A percentile compares a stretch with the other conserved stretches of the same genome.
These are phyloP conservation scores for Bradypus variegatus DNA, from an alignment of 2,797 vertebrate genomes.

Conservation along the genomic window DNA sequence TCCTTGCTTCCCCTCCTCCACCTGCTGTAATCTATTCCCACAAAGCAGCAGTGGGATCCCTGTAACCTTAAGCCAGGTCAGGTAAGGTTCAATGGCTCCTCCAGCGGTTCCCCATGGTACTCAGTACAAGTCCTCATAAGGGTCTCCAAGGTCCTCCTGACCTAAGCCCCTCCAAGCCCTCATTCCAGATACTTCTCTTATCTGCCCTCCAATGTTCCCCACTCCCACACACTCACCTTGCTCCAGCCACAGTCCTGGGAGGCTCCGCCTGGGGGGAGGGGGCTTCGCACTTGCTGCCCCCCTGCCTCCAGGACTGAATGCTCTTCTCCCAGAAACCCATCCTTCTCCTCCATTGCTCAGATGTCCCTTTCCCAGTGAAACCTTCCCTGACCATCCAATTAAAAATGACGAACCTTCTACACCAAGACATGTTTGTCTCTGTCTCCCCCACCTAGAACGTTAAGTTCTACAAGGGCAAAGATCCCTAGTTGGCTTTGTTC, in stretches of 20 bases:
- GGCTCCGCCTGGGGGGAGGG: background rate
- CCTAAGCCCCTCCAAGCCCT: background rate
- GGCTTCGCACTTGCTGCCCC: background rate
- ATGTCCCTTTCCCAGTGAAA: background rate
- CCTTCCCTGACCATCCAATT: background rate
- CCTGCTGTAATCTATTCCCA: background rate
- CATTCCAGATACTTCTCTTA: background rate
- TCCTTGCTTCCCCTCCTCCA: background rate
- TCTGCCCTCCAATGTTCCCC: background rate
- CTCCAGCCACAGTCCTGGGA: background rate
- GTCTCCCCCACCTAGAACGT: background rate
- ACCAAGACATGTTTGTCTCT: background rate
- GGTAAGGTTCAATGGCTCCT: background rate
- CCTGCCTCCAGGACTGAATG: background rate
- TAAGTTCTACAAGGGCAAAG: background rate
- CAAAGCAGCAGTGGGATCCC: background rate
- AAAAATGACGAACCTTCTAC: background rate
- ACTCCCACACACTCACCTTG: background rate
- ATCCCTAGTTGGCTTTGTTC: background rate
- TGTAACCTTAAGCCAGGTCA: background rate
- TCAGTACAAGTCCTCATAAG: background rate
- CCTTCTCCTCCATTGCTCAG: background rate
- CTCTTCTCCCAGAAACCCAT: background rate
- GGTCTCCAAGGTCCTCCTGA: background rate
- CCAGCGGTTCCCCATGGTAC: background rate